Evolutionary conservation across 2,888 invertebrate genomes (phyloP).

Genomic region (Abrostola triplasia): DNA sequence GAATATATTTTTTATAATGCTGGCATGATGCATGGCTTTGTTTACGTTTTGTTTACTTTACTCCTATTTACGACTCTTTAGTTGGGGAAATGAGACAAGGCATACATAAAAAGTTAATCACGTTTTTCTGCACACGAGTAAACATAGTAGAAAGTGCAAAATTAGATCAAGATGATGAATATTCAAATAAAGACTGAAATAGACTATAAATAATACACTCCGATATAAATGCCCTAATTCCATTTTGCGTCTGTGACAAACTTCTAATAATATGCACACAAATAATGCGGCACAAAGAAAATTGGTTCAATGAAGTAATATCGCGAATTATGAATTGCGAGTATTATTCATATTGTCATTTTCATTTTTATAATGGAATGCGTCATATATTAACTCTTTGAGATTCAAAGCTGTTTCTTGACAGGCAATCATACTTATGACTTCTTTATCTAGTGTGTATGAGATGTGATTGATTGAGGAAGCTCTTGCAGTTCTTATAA

Average conservation of each 20-base stretch:
- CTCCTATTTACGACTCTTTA: too few relatives aligned
- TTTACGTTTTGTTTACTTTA: too few relatives aligned
- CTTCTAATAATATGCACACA: slow-evolving; percentile 24
- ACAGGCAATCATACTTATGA: slow-evolving; percentile 32
- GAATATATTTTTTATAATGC: neutral
- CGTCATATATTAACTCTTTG: slow-evolving; percentile 35
- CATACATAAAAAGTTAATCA: too few relatives aligned
- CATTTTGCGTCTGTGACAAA: slow-evolving; percentile 39
- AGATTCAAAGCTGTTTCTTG: slow-evolving; percentile 40
- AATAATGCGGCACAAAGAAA: slow-evolving; percentile 18
- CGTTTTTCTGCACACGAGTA: too few relatives aligned
- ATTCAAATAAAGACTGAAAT: slow-evolving; percentile 14
- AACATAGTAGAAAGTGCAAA: slow-evolving; percentile 5
- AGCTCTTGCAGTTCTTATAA: slow-evolving; percentile 24
- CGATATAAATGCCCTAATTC: slow-evolving; percentile 32
- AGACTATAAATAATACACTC: slow-evolving; percentile 26
- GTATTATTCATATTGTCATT: slow-evolving; percentile 26
- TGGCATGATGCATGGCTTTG: too few relatives aligned
- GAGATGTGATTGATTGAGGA: slow-evolving; percentile 19
- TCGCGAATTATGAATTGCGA: slow-evolving; percentile 11
- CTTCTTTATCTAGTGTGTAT: slow-evolving; percentile 12
- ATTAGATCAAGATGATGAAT: slow-evolving; percentile 10
- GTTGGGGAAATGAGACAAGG: too few relatives aligned
- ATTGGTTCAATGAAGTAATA: slow-evolving; percentile 27
- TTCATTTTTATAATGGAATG: slow-evolving; percentile 14